Percentiles rank a stretch among this genome's conserved stretches.
Evolutionary conservation across 2,888 invertebrate species (phyloP).

Genomic region (Gymnocheta viridis): DNA sequence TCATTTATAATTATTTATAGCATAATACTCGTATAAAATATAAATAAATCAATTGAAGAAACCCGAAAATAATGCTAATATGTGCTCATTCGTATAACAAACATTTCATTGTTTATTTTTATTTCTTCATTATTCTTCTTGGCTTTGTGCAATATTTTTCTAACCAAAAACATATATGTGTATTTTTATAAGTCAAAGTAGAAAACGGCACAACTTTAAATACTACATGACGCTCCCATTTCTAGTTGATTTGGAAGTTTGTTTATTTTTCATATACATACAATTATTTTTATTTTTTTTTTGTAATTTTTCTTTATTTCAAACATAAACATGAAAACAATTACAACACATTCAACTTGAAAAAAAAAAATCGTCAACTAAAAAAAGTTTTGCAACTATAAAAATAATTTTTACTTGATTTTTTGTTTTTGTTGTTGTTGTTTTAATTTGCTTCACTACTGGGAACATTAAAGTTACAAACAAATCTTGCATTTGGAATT

Average conservation of each 20-base stretch:
- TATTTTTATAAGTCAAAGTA: neutral
- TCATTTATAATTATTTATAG: too few species aligned
- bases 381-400: slow-evolving; percentile 27
- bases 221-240: slow-evolving; percentile 34
- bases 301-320: neutral
- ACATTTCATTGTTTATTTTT: neutral
- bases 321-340: slow-evolving; percentile 47
- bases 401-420: slow-evolving; percentile 4
- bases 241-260: slow-evolving; percentile 24
- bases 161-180: neutral
- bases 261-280: too few species aligned
- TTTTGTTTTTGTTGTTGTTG: neutral
- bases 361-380: slow-evolving; percentile 14
- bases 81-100: neutral
- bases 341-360: slow-evolving; percentile 43
- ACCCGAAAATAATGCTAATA: neutral
- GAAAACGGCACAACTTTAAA: slow-evolving; percentile 21
- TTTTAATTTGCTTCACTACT: neutral
- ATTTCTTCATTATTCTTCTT: neutral
- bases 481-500: slow-evolving; percentile 18
- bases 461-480: slow-evolving; percentile 30
- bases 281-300: neutral
- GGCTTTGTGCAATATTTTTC: slow-evolving; percentile 19
- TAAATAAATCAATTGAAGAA: too few species aligned
- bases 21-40: too few species aligned